Base-by-base conservation (phyloP, 2,797 vertebrate species). In the Leptodactylus fallax region DNA sequence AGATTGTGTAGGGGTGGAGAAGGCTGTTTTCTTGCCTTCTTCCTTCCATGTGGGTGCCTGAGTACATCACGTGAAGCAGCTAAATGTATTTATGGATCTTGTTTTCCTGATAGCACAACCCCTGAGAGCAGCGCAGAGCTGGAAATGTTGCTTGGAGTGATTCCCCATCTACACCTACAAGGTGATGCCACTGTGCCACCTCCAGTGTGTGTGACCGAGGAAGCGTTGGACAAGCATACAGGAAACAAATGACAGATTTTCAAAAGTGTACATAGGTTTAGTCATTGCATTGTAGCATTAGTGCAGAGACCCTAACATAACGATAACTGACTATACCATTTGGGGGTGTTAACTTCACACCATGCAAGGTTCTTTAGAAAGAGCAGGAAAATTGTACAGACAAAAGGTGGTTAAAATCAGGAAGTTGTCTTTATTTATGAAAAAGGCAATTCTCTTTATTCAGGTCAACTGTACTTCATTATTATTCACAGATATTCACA, bases 1-100 rank as follows among this genome's bases (percentile, higher is more conserved):
- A 60, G 56, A 61, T 36, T 86, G 71, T 89, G 87, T 89, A 86
- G 87, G 87, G 87, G 84, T 69, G 56, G 71, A 49, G 36, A 82
- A 86, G 71, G 83, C 83, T 86, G 83, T 85, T 85, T 88, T 85
- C 45, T 81, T 79, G 83, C 78, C 87, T 82, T 82, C 71, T 85
- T 88, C 82, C 79, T 89, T 63, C 74, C 49, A 65, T 83, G 79
- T 82, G 79, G 77, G 79, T 49, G 84, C 87, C 49, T 51, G 77
- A 89, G 61, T 77, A 79, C 65, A 79, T 86, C 87, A 82, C 79
- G 19, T 61, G 56, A 55, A 67, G 63, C 58, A 47, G 69, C 76
- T 74, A 47, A 45, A 78, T 82, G 49, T 69, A 85, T 88, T 88
- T 60, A 25, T 63, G 69, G 65, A 45, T 16, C 78, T 79, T 74